Evolutionary conservation across 1,140 invertebrate species (phyloP).

Genomic region (Drosophila santomea): DNA sequence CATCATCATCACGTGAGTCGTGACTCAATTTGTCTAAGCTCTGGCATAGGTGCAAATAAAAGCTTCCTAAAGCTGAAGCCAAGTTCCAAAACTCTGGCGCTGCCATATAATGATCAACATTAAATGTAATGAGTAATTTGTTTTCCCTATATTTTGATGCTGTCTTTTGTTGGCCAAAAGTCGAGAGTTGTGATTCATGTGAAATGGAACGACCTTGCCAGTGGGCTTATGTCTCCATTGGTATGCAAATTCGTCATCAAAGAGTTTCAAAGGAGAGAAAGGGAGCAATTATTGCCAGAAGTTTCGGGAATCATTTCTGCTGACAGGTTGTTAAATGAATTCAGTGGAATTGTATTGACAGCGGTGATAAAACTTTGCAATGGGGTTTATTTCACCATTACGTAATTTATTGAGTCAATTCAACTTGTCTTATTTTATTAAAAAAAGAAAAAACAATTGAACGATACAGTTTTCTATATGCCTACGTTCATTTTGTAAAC

Average conservation of each 20-base stretch:
- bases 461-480: no score
- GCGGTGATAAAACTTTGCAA: not conserved
- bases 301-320: conserved; percentile 1
- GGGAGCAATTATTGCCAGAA: conserved; percentile 6
- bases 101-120: conserved; percentile 41
- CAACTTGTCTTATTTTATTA: not conserved
- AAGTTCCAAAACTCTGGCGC: conserved; percentile 9
- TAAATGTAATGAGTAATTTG: conserved; percentile 57
- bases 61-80: conserved; percentile 15
- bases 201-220: conserved; percentile 30
- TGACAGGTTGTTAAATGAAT: conserved; percentile 6
- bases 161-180: not conserved
- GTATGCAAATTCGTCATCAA: conserved; percentile 34
- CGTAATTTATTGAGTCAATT: not conserved
- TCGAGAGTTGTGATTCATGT: conserved; percentile 28
- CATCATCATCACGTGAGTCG: conserved; percentile 49
- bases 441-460: not conserved
- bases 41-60: conserved; percentile 20
- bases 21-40: conserved; percentile 57
- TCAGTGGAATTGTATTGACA: conserved; percentile 1
- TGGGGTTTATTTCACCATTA: conserved; percentile 10
- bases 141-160: conserved; percentile 29
- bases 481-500: not conserved
- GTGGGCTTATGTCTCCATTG: conserved; percentile 9
- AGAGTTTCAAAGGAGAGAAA: conserved; percentile 2